A percentile compares a stretch with the other conserved stretches of the same genome.
phyloP scores from a whole-genome alignment of 2,113 vertebrate genomes.

The Nesoenas mayeri region DNA sequence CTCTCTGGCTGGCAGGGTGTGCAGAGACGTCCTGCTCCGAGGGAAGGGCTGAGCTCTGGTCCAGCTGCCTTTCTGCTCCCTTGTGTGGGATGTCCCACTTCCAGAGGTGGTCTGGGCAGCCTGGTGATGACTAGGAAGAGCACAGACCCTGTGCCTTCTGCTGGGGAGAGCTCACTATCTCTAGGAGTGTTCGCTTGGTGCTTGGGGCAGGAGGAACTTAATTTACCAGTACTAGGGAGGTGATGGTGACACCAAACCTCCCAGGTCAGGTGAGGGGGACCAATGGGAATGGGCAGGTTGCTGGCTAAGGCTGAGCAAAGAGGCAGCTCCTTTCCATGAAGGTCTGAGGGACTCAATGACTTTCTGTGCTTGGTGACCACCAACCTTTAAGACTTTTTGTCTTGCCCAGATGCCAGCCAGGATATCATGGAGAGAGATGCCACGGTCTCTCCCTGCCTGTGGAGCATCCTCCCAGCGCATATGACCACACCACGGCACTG shows the following conservation, averaged over 20 bases:
- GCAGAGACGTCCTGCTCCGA: not conserved
- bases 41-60: not conserved
- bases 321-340: not conserved
- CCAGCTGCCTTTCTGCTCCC: not conserved
- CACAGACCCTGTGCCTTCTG: not conserved
- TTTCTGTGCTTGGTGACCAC: not conserved
- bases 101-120: not conserved
- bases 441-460: constrained; percentile 83
- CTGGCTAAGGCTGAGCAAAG: not conserved
- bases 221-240: not conserved
- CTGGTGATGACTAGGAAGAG: not conserved
- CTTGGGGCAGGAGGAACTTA: not conserved
- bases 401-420: constrained; percentile 77
- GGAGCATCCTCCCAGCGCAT: constrained; percentile 77
- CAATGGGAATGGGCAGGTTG: fast-evolving
- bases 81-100: not conserved
- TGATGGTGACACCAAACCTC: not conserved
- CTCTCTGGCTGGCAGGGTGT: not conserved
- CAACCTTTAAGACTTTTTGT: not conserved
- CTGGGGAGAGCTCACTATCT: not conserved
- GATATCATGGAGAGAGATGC: constrained; percentile 90
- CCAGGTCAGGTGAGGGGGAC: not conserved
- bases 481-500: constrained; percentile 89
- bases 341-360: not conserved
- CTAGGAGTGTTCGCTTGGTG: not conserved